Evolutionary conservation across 2,113 vertebrate genomes (phyloP).

Genomic region (Anthoscopus minutus): DNA sequence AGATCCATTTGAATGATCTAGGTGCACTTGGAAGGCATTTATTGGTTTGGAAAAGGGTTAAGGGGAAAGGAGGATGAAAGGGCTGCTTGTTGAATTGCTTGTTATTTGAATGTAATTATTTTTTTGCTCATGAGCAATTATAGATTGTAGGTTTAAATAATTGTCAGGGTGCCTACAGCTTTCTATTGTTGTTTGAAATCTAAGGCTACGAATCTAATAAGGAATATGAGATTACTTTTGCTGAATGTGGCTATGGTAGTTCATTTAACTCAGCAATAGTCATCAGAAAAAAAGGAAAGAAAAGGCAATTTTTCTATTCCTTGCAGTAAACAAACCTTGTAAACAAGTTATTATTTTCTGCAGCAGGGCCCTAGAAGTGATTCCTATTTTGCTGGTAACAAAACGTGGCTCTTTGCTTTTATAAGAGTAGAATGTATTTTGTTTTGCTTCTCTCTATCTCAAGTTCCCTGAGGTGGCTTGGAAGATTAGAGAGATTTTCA

Average conservation of each 20-base stretch:
- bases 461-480: not conserved
- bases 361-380: not conserved
- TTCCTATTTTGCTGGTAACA: not conserved
- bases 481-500: conserved; percentile 45
- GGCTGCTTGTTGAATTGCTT: conserved; percentile 1
- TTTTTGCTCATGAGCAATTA: conserved; percentile 27
- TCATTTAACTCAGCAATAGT: not conserved
- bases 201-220: not conserved
- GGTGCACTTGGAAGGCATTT: conserved; percentile 4
- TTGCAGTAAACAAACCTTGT: conserved; percentile 20
- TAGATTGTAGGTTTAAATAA: conserved; percentile 32
- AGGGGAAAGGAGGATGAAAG: not conserved
- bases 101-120: conserved; percentile 31
- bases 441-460: not conserved
- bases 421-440: not conserved
- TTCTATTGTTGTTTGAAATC: conserved; percentile 1
- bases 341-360: conserved; percentile 33
- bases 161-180: conserved; percentile 23
- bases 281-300: not conserved
- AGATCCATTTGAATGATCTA: conserved; percentile 19
- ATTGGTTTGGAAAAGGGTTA: not conserved
- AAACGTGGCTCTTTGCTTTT: not conserved
- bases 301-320: not conserved
- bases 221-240: not conserved
- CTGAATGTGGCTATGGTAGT: not conserved